phyloP scores from a whole-genome alignment of 2,113 vertebrate species.

The Phalacrocorax carbo region DNA sequence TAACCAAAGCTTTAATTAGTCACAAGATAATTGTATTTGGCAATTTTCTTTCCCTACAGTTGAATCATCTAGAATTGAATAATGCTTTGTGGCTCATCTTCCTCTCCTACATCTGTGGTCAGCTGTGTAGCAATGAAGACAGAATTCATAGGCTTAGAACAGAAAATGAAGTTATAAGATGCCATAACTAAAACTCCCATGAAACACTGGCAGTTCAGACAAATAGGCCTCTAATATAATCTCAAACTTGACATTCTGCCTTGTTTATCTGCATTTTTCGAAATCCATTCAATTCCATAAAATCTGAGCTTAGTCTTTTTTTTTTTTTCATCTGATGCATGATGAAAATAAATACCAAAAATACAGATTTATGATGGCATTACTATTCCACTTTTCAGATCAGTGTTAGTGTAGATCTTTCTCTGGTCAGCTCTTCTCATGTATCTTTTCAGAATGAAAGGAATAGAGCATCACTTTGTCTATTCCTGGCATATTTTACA shows the following conservation, averaged over 20 bases:
- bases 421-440: neutral
- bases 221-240: neutral
- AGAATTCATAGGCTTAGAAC: neutral
- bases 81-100: neutral
- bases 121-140: neutral
- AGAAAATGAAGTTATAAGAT: neutral
- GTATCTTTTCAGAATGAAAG: neutral
- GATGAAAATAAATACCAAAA: neutral
- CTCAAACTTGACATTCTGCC: neutral
- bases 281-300: neutral
- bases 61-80: neutral
- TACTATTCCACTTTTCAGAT: neutral
- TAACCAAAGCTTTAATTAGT: neutral
- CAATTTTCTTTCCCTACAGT: neutral
- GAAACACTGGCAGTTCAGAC: neutral
- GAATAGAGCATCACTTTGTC: neutral
- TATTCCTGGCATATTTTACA: neutral
- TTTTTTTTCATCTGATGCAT: neutral
- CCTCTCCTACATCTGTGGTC: neutral
- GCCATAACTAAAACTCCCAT: neutral
- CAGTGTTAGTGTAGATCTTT: neutral
- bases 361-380: neutral
- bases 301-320: neutral
- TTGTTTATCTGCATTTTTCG: neutral
- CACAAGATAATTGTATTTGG: neutral